Percentiles rank a stretch among this genome's conserved stretches.
These are phyloP conservation scores for Ctenochaetus hawaiiensis DNA, from an alignment of 2,797 vertebrate genomes.

Conservation along the genomic window DNA sequence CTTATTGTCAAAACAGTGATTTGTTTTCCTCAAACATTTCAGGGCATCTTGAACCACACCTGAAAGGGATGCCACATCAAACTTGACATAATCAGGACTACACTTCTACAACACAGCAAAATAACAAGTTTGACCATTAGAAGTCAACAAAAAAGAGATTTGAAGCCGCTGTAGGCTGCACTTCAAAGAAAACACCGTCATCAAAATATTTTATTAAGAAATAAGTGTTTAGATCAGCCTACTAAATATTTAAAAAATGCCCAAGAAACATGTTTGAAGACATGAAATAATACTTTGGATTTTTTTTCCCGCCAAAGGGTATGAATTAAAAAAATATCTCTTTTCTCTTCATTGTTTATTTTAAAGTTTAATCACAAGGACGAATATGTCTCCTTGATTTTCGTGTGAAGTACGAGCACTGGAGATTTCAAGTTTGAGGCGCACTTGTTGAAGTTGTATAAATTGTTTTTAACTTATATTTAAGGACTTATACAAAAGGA, in stretches of 20 bases:
- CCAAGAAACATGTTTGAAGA: too few relatives aligned
- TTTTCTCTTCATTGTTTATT: too few relatives aligned
- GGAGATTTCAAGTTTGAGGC: not conserved
- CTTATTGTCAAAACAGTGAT: not conserved
- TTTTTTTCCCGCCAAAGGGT: too few relatives aligned
- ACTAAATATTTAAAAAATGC: too few relatives aligned
- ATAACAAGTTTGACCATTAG: not conserved
- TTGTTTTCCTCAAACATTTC: not conserved
- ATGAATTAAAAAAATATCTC: too few relatives aligned
- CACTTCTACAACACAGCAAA: not conserved
- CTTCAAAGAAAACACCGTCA: not conserved
- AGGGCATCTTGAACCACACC: not conserved
- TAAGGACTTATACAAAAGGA: not conserved
- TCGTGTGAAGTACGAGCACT: not conserved
- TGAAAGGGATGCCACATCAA: conserved; percentile 3
- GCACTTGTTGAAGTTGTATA: not conserved
- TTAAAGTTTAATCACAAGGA: not conserved
- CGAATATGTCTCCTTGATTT: not conserved
- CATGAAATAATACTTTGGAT: too few relatives aligned
- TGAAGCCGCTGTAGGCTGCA: not conserved
- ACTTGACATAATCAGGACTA: not conserved
- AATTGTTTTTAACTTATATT: not conserved
- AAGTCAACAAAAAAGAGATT: not conserved
- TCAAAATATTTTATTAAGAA: not conserved
- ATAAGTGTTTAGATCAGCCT: too few relatives aligned